Evolutionary conservation across 2,113 vertebrate species (phyloP).

Genomic region (Psettodes erumei): DNA sequence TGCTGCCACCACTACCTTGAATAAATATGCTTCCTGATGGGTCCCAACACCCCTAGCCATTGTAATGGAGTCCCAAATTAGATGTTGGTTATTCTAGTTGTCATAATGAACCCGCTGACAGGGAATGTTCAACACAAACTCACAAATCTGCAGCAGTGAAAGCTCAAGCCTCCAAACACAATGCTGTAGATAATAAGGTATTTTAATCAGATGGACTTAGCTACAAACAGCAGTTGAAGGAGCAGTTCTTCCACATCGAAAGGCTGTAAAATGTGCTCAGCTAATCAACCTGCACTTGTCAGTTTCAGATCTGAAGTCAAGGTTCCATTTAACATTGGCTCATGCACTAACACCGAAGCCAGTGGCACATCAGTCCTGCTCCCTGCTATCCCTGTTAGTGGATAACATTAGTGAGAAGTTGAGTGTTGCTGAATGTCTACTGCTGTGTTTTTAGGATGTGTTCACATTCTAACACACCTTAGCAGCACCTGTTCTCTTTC

Average conservation of each 20-base stretch:
- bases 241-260: slow-evolving; percentile 29
- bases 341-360: too few species aligned
- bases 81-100: slow-evolving; percentile 73
- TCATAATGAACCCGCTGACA: slow-evolving; percentile 78
- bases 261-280: slow-evolving; percentile 19
- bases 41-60: slow-evolving; percentile 78
- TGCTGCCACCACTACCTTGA: slow-evolving; percentile 73
- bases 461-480: too few species aligned
- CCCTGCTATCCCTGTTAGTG: too few species aligned
- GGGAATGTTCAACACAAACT: slow-evolving; percentile 64
- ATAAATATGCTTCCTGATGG: slow-evolving; percentile 86
- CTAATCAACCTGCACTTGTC: too few species aligned
- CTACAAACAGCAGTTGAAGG: slow-evolving; percentile 56
- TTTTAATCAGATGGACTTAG: slow-evolving; percentile 70
- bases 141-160: slow-evolving; percentile 51
- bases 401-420: too few species aligned
- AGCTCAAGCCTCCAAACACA: slow-evolving; percentile 62
- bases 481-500: too few species aligned
- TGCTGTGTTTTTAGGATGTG: too few species aligned
- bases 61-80: slow-evolving; percentile 83
- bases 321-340: too few species aligned
- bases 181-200: slow-evolving; percentile 70
- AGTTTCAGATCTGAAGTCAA: too few species aligned
- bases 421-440: too few species aligned
- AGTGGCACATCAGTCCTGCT: too few species aligned